Evolutionary conservation across 1,140 invertebrate genomes (phyloP).

Genomic region (Agrypnia vestita): DNA sequence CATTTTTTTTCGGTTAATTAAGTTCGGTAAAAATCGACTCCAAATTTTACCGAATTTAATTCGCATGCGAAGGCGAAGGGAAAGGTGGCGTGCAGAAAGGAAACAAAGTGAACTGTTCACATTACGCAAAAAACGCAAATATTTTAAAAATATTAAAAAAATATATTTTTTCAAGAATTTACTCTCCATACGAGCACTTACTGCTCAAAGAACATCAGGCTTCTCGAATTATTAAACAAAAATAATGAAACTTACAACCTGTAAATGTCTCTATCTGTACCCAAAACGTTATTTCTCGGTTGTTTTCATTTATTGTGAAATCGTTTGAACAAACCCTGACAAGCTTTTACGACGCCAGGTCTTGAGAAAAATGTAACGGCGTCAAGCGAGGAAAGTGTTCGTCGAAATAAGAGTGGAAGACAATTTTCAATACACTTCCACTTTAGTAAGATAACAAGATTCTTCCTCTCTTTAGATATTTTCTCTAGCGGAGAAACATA

Average conservation of each 20-base stretch:
- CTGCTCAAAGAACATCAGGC: too few species aligned
- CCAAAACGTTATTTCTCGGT: not conserved
- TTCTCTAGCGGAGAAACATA: conserved; percentile 26
- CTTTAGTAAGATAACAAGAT: conserved; percentile 60
- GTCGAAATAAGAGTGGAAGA: conserved; percentile 51
- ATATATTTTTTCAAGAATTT: too few species aligned
- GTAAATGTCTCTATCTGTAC: not conserved
- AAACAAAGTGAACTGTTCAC: too few species aligned
- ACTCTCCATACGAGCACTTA: too few species aligned
- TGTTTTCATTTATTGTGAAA: conserved; percentile 45
- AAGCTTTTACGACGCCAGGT: conserved; percentile 53
- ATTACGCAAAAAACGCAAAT: too few species aligned
- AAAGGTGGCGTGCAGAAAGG: too few species aligned
- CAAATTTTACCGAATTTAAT: too few species aligned
- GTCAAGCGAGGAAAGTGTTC: conserved; percentile 28
- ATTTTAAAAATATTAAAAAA: too few species aligned
- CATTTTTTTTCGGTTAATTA: too few species aligned
- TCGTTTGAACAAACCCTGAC: conserved; percentile 55
- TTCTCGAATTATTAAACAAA: too few species aligned
- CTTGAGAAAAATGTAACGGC: conserved; percentile 55
- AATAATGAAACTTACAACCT: not conserved
- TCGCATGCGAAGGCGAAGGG: too few species aligned
- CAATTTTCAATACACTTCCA: conserved; percentile 58
- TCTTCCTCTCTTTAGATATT: conserved; percentile 50
- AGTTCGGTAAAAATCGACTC: too few species aligned